Percentiles rank a stretch among this genome's conserved stretches.
Evolutionary conservation across 2,888 invertebrate genomes (phyloP).

Genomic region (Drosophila algonquin): DNA sequence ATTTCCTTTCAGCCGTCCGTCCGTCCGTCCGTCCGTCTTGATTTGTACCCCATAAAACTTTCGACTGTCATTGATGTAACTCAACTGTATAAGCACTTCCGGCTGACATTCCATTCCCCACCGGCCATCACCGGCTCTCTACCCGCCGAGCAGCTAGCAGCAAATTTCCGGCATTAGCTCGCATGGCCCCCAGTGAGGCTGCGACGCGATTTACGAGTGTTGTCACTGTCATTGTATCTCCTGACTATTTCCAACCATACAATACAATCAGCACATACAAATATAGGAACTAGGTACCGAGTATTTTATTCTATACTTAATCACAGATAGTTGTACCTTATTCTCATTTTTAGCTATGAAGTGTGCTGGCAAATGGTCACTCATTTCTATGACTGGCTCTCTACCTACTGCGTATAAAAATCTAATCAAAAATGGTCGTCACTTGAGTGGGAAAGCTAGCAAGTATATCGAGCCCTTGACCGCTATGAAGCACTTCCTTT

Average conservation of each 20-base stretch:
- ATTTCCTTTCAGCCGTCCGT: constrained; percentile 28
- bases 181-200: constrained; percentile 13
- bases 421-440: constrained; percentile 30
- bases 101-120: constrained; percentile 42
- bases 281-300: not conserved
- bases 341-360: not conserved
- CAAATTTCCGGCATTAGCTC: constrained; percentile 65
- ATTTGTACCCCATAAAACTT: constrained; percentile 59
- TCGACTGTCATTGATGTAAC: constrained; percentile 48
- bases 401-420: not conserved
- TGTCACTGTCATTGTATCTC: constrained; percentile 7
- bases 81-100: constrained; percentile 72
- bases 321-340: not conserved
- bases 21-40: constrained; percentile 14
- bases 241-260: constrained; percentile 3
- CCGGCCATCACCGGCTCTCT: no score
- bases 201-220: not conserved
- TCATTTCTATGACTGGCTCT: no score
- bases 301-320: not conserved
- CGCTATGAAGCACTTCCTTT: constrained; percentile 17
- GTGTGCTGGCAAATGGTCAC: no score
- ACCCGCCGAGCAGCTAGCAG: constrained; percentile 35
- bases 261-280: not conserved
- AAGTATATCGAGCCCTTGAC: constrained; percentile 12
- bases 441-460: constrained; percentile 13